Conservation (phyloP, 1,140 invertebrate genomes). For the Diuraphis noxia region DNA sequence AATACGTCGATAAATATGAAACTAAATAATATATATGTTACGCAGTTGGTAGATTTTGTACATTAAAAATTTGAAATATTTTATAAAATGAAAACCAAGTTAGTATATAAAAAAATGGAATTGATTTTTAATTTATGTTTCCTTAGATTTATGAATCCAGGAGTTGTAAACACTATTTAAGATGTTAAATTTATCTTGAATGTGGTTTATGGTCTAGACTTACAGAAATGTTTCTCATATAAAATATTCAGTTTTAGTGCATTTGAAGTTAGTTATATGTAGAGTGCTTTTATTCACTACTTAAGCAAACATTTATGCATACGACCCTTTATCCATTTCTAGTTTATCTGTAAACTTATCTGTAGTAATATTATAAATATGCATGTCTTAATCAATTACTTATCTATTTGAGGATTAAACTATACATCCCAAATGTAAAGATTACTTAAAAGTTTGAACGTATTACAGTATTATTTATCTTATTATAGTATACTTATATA, state of each 20-base stretch:
- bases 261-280: background rate
- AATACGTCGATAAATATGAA: no score
- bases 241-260: slow-evolving; percentile 37
- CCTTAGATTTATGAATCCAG: no score
- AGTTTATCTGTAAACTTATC: background rate
- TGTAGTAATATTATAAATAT: background rate
- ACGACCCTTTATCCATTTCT: background rate
- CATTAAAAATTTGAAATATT: no score
- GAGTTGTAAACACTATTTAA: background rate
- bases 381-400: background rate
- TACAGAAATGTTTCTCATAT: background rate
- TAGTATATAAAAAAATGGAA: no score
- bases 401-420: background rate
- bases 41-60: no score
- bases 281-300: background rate
- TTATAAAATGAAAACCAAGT: no score
- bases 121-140: background rate
- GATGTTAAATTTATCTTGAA: background rate
- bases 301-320: background rate
- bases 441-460: background rate
- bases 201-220: slow-evolving; percentile 29
- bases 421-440: background rate
- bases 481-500: background rate
- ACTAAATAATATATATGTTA: no score
- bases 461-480: background rate